These are phyloP conservation scores for Oligia strigilis DNA, from an alignment of 2,888 invertebrate species.

Conservation along the genomic window DNA sequence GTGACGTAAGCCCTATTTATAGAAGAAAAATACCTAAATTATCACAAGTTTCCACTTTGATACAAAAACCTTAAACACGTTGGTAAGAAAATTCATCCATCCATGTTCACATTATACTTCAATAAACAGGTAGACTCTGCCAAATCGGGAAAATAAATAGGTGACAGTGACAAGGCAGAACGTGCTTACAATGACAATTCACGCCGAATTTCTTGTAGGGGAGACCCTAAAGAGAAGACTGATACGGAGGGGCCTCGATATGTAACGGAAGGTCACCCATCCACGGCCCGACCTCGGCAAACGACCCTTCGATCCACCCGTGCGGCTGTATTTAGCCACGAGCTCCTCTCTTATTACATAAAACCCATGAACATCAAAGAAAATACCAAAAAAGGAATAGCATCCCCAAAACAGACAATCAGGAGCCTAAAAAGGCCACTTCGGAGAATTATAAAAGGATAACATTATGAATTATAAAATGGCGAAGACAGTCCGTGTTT, in stretches of 20 bases:
- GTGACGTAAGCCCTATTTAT: constrained; percentile 39
- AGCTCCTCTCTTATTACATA: background rate
- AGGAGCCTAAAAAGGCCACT: background rate
- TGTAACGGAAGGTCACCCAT: background rate
- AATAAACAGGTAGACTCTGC: constrained; percentile 2
- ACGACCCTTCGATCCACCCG: background rate
- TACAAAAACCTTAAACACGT: background rate
- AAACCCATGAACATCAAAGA: background rate
- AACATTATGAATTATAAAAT: no score
- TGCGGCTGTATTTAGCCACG: background rate
- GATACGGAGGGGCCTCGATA: background rate
- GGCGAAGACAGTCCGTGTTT: no score
- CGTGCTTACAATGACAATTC: constrained; percentile 37
- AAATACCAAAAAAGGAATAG: constrained; percentile 17
- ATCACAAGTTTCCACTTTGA: background rate
- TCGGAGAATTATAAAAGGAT: no score
- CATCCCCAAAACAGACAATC: constrained; percentile 34
- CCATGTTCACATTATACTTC: constrained; percentile 17
- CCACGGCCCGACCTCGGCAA: background rate
- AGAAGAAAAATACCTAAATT: constrained; percentile 7
- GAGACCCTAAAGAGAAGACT: background rate
- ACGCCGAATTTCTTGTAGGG: background rate
- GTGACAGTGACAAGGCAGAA: constrained; percentile 19
- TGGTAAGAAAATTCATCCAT: constrained; percentile 20
- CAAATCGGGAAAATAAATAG: constrained; percentile 21